Evolutionary conservation across 2,797 vertebrate genomes (phyloP).

Genomic region (Rhynchonycteris naso): DNA sequence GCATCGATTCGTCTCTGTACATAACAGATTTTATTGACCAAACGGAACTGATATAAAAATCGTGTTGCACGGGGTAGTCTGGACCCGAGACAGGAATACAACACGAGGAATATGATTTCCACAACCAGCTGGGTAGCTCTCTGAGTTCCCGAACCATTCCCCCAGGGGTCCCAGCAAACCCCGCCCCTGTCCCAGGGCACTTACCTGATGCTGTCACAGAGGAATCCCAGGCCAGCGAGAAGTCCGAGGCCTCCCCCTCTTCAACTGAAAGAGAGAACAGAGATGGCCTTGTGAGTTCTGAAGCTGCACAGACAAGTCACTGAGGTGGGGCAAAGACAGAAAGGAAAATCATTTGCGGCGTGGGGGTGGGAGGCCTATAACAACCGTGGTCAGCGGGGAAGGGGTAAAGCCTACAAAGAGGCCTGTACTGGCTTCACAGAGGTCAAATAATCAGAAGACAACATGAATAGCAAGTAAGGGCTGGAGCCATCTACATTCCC

Average conservation of each 20-base stretch:
- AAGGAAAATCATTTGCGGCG: background rate
- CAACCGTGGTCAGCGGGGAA: background rate
- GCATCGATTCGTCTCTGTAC: constrained; percentile 82
- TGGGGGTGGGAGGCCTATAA: background rate
- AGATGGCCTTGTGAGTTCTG: constrained; percentile 77
- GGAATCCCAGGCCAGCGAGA: constrained; percentile 94
- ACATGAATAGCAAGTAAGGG: background rate
- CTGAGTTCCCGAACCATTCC: constrained; percentile 69
- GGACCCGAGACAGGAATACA: constrained; percentile 84
- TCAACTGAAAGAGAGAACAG: constrained; percentile 91
- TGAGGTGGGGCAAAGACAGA: background rate
- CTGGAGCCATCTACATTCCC: background rate
- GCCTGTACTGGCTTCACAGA: background rate
- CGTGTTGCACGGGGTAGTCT: constrained; percentile 83
- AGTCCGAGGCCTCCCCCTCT: constrained; percentile 95
- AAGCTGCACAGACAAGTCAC: background rate
- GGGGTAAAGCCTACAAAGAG: background rate
- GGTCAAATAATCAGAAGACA: background rate
- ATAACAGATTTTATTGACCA: constrained; percentile 89
- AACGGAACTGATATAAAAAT: constrained; percentile 91
- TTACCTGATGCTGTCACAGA: constrained; percentile 94
- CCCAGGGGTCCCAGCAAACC: constrained; percentile 62
- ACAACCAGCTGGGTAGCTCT: constrained; percentile 82
- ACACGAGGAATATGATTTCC: constrained; percentile 82
- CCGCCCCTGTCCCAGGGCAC: background rate